These are phyloP conservation scores for Napeogenes inachia DNA, from an alignment of 2,888 invertebrate genomes.

Conservation along the genomic window DNA sequence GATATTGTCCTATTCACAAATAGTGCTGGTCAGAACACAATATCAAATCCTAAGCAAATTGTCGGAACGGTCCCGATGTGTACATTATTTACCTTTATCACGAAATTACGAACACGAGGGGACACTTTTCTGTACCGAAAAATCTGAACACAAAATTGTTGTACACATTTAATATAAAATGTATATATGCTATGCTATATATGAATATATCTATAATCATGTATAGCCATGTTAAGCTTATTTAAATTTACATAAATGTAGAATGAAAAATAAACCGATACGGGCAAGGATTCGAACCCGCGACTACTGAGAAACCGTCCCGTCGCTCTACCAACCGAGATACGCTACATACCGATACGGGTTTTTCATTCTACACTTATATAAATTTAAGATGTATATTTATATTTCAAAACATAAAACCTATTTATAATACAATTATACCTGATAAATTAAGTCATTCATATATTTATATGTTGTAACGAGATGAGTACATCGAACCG, in stretches of 20 bases:
- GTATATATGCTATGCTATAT: too few relatives aligned
- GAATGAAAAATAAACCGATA: too few relatives aligned
- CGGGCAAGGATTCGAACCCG: too few relatives aligned
- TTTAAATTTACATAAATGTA: too few relatives aligned
- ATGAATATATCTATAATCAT: too few relatives aligned
- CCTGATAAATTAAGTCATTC: too few relatives aligned
- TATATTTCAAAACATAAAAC: not conserved
- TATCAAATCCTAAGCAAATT: slow-evolving; percentile 56
- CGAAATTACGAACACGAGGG: slow-evolving; percentile 44
- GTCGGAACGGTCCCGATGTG: slow-evolving; percentile 46
- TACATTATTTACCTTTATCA: slow-evolving; percentile 58
- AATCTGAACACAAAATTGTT: slow-evolving; percentile 4
- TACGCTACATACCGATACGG: too few relatives aligned
- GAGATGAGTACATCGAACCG: not conserved
- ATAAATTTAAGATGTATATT: not conserved
- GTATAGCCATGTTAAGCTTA: too few relatives aligned
- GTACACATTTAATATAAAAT: not conserved
- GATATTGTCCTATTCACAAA: slow-evolving; percentile 11
- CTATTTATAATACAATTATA: too few relatives aligned
- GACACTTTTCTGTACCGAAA: slow-evolving; percentile 8
- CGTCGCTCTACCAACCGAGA: too few relatives aligned
- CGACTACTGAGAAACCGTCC: too few relatives aligned
- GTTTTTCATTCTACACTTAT: too few relatives aligned
- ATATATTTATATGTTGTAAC: not conserved
- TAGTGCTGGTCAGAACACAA: slow-evolving; percentile 34